Percentiles rank a stretch among this genome's conserved stretches.
These are phyloP conservation scores for Galerucella nymphaeae DNA, from an alignment of 2,888 invertebrate genomes.

Conservation along the genomic window DNA sequence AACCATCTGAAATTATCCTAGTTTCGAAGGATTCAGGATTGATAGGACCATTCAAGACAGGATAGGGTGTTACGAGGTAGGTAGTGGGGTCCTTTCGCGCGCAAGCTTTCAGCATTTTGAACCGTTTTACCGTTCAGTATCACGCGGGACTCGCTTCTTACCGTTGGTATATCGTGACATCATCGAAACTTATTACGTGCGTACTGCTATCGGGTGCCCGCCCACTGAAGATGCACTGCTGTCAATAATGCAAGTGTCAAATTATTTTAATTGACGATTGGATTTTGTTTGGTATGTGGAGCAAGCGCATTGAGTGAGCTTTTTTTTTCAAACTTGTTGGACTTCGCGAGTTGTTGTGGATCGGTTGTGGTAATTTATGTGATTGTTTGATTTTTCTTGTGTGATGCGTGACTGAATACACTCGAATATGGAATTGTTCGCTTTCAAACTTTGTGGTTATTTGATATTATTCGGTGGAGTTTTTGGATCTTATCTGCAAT, in stretches of 20 bases:
- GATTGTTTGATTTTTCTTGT: slow-evolving; percentile 26
- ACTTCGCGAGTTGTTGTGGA: slow-evolving; percentile 22
- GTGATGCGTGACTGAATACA: slow-evolving; percentile 39
- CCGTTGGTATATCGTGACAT: slow-evolving; percentile 34
- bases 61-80: slow-evolving; percentile 43
- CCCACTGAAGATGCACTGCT: slow-evolving; percentile 49
- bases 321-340: slow-evolving; percentile 24
- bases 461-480: slow-evolving; percentile 19
- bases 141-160: slow-evolving; percentile 56
- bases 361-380: slow-evolving; percentile 27
- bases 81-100: slow-evolving; percentile 56
- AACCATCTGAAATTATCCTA: slow-evolving; percentile 38
- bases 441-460: slow-evolving; percentile 19
- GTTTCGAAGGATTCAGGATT: slow-evolving; percentile 44
- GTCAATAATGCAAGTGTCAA: slow-evolving; percentile 35
- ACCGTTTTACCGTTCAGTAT: slow-evolving; percentile 55
- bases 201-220: slow-evolving; percentile 51
- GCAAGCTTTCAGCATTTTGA: slow-evolving; percentile 57
- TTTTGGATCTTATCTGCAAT: slow-evolving; percentile 30
- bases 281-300: neutral
- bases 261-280: slow-evolving; percentile 14
- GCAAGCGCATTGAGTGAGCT: slow-evolving; percentile 33
- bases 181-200: slow-evolving; percentile 34
- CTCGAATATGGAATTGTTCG: slow-evolving; percentile 23
- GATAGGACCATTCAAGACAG: slow-evolving; percentile 43